These are phyloP conservation scores for Hydrochoerus hydrochaeris DNA, from an alignment of 2,113 vertebrate species.

Conservation along the genomic window DNA sequence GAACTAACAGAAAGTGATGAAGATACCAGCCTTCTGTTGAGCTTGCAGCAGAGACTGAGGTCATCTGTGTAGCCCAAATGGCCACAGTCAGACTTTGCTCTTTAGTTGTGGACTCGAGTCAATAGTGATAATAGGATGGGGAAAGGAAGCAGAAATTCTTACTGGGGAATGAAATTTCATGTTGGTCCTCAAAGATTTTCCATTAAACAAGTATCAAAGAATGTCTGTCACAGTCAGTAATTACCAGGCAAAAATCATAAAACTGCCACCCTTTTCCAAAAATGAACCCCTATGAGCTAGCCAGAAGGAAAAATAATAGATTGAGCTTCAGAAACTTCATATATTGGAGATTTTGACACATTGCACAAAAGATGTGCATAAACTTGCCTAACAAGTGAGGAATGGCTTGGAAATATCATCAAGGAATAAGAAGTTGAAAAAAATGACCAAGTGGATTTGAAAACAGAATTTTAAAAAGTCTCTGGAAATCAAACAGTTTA, in stretches of 20 bases:
- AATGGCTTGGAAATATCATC: background rate
- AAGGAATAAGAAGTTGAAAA: background rate
- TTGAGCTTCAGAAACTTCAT: background rate
- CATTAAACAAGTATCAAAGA: background rate
- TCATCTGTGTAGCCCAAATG: no score
- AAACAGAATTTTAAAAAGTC: background rate
- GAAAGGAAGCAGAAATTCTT: background rate
- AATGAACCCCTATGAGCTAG: background rate
- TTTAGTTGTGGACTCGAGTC: background rate
- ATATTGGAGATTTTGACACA: background rate
- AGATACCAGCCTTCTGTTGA: background rate
- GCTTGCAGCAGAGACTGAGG: background rate
- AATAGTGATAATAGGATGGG: background rate
- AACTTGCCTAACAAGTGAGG: background rate
- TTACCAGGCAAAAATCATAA: conserved; percentile 13
- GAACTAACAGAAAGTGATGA: background rate
- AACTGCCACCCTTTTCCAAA: background rate
- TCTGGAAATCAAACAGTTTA: conserved; percentile 27
- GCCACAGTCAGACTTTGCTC: background rate
- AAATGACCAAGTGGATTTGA: background rate
- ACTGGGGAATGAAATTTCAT: background rate
- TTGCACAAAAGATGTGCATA: background rate
- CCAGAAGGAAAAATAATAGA: background rate
- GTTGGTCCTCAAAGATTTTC: background rate
- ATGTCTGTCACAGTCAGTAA: no score